These are phyloP conservation scores for Chondrilla cf. caribensis DNA, from an alignment of 37 sponge, comb jelly and placozoan species.

Conservation along the genomic window DNA sequence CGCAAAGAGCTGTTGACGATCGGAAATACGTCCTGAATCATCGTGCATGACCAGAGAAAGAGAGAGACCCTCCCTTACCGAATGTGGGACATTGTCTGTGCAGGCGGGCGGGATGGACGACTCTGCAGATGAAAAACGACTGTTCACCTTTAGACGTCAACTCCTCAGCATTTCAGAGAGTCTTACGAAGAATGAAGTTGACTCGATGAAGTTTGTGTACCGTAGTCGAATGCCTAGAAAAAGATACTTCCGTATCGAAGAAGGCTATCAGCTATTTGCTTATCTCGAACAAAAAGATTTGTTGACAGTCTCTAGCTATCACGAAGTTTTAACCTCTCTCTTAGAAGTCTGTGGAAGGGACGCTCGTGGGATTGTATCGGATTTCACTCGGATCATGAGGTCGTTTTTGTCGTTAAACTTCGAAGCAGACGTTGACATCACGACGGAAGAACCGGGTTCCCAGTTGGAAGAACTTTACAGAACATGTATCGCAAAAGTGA, in stretches of 20 bases:
- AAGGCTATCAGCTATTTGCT: slow-evolving; percentile 17
- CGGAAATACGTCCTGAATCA: too few relatives aligned
- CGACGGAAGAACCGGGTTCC: neutral
- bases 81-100: too few relatives aligned
- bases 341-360: neutral
- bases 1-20: too few relatives aligned
- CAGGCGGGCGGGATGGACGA: too few relatives aligned
- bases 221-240: neutral
- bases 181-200: neutral
- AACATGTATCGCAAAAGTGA: neutral
- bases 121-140: too few relatives aligned
- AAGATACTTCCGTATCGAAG: neutral
- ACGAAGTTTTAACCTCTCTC: neutral
- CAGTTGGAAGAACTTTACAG: neutral
- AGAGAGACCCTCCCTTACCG: too few relatives aligned
- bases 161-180: neutral
- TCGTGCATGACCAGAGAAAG: too few relatives aligned
- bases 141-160: neutral
- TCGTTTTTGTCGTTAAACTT: too few relatives aligned
- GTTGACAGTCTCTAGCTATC: neutral
- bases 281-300: neutral
- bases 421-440: neutral
- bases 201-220: neutral
- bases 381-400: neutral
- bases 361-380: neutral